Evolutionary conservation across 2,797 vertebrate genomes (phyloP).

Genomic region (Gephyroberyx darwinii): DNA sequence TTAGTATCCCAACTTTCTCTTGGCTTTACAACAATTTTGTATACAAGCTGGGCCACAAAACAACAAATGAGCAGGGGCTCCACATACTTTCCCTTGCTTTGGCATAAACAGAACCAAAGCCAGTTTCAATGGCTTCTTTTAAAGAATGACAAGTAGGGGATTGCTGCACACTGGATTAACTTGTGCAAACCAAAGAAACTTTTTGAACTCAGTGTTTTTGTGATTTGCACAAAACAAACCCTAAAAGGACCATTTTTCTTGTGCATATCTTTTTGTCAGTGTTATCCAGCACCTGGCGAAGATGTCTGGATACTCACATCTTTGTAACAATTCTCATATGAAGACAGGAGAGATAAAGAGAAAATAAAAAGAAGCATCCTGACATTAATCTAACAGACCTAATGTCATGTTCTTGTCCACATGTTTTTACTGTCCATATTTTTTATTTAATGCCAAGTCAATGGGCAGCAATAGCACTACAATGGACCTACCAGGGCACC

Average conservation of each 20-base stretch:
- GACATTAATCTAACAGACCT: conserved; percentile 26
- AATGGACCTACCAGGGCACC: conserved; percentile 44
- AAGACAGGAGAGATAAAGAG: conserved; percentile 26
- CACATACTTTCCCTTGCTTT: conserved; percentile 10
- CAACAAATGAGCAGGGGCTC: conserved; percentile 19
- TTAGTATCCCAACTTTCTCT: neutral
- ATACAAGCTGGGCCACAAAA: conserved; percentile 18
- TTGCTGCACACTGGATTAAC: conserved; percentile 53
- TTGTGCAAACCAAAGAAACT: conserved; percentile 77
- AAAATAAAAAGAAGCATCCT: conserved; percentile 28
- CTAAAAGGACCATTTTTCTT: conserved; percentile 35
- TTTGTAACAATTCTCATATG: conserved; percentile 29
- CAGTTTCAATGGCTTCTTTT: conserved; percentile 27
- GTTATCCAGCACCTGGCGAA: conserved; percentile 28
- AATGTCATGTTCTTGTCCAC: conserved; percentile 18
- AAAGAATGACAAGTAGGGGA: conserved; percentile 23
- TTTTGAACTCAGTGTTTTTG: conserved; percentile 51
- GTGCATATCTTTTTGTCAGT: conserved; percentile 22
- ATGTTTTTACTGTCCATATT: conserved; percentile 15
- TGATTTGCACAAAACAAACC: conserved; percentile 69
- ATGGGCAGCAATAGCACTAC: conserved; percentile 48
- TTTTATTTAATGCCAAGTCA: conserved; percentile 56
- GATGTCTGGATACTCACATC: conserved; percentile 32
- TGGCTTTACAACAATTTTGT: neutral
- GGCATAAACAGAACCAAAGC: conserved; percentile 28